Percentiles rank a stretch among this genome's conserved stretches.
Conservation (phyloP, 2,888 invertebrate genomes). For the Acronicta aceris region DNA sequence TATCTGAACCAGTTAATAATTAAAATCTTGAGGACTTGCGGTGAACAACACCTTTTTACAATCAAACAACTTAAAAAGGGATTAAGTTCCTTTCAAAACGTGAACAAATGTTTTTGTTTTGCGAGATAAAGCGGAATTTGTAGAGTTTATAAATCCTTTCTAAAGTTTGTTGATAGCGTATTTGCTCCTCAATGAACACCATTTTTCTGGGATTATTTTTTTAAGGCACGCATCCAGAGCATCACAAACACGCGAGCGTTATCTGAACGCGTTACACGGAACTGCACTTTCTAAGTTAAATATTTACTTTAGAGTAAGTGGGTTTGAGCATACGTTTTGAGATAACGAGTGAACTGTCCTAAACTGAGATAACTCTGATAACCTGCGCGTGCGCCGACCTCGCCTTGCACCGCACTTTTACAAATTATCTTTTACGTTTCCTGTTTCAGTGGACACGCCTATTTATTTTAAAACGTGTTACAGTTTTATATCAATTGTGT, state of each 20-base stretch:
- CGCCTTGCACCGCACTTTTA: conserved; percentile 65
- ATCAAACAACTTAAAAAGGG: conserved; percentile 34
- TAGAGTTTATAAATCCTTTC: conserved; percentile 53
- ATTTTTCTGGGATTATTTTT: conserved; percentile 63
- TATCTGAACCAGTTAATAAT: neutral
- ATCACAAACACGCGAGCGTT: conserved; percentile 79
- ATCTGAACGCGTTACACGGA: conserved; percentile 86
- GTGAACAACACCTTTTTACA: conserved; percentile 33
- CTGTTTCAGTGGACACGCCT: conserved; percentile 73
- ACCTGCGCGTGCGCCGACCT: conserved; percentile 71
- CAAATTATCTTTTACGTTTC: conserved; percentile 79
- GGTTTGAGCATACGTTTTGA: conserved; percentile 77
- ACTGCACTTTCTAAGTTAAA: conserved; percentile 88
- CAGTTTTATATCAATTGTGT: conserved; percentile 45
- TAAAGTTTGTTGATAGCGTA: conserved; percentile 58
- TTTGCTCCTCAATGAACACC: conserved; percentile 71
- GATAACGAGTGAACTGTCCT: conserved; percentile 84
- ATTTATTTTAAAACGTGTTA: conserved; percentile 46
- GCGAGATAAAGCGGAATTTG: conserved; percentile 44
- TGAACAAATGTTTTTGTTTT: conserved; percentile 53
- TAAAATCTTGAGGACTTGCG: too few relatives aligned
- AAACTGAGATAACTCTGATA: conserved; percentile 78
- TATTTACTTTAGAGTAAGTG: conserved; percentile 84
- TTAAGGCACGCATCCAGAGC: conserved; percentile 79
- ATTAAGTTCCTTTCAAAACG: conserved; percentile 39